These are phyloP conservation scores for Enteromius treurensis DNA, from an alignment of 2,797 vertebrate genomes.

Conservation along the genomic window DNA sequence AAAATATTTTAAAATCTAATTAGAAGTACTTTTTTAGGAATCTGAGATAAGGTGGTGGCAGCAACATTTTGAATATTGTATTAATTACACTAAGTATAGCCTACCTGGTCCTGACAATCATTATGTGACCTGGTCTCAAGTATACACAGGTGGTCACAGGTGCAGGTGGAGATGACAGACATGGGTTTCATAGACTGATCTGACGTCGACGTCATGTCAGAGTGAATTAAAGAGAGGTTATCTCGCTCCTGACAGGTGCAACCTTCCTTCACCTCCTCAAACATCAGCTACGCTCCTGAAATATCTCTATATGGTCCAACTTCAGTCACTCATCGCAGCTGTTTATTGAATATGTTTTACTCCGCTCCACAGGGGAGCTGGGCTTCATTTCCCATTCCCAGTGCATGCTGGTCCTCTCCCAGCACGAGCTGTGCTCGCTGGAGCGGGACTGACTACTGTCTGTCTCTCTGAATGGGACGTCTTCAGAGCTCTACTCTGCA, in stretches of 20 bases:
- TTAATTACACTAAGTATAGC: not conserved
- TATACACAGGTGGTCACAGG: not conserved
- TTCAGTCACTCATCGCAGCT: slow-evolving; percentile 27
- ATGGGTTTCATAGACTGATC: not conserved
- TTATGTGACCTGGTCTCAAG: not conserved
- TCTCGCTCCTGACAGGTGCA: slow-evolving; percentile 35
- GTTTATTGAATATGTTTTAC: slow-evolving; percentile 41
- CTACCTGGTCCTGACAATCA: not conserved
- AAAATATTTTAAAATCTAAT: not conserved
- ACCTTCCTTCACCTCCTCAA: not conserved
- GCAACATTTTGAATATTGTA: not conserved
- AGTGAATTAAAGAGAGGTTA: slow-evolving; percentile 25
- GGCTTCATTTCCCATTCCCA: slow-evolving; percentile 54
- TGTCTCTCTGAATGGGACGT: slow-evolving; percentile 35
- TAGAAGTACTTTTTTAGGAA: not conserved
- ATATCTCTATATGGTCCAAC: slow-evolving; percentile 1
- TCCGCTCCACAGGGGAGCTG: slow-evolving; percentile 32
- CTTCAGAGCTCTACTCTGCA: slow-evolving; percentile 18
- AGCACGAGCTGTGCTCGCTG: slow-evolving; percentile 42
- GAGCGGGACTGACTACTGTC: slow-evolving; percentile 49
- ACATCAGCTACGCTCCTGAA: slow-evolving; percentile 8
- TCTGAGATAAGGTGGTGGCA: not conserved
- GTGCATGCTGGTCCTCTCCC: slow-evolving; percentile 39
- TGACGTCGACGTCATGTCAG: slow-evolving; percentile 34
- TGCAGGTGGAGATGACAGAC: not conserved